phyloP scores from a whole-genome alignment of 2,888 invertebrate species.

The Drosophila tanythrix region DNA sequence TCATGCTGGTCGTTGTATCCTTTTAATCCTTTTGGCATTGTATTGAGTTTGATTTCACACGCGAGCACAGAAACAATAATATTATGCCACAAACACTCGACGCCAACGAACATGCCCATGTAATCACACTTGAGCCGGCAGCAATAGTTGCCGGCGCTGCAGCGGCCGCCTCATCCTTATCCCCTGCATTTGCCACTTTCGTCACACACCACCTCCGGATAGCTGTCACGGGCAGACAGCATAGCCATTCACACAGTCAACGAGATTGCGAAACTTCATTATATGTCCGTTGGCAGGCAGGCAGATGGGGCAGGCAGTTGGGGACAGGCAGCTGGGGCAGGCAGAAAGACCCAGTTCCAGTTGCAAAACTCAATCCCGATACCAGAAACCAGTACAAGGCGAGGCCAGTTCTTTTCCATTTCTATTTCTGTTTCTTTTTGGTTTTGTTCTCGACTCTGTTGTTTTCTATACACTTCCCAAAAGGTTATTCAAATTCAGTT shows the following conservation, averaged over 20 bases:
- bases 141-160: slow-evolving; percentile 40
- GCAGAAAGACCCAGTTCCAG: slow-evolving; percentile 38
- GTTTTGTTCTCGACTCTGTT: slow-evolving; percentile 63
- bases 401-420: slow-evolving; percentile 67
- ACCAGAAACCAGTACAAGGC: slow-evolving; percentile 12
- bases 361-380: slow-evolving; percentile 5
- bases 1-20: slow-evolving; percentile 64
- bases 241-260: slow-evolving; percentile 51
- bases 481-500: background rate
- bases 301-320: background rate
- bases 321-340: slow-evolving; percentile 10
- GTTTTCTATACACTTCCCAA: slow-evolving; percentile 7
- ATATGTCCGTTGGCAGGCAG: slow-evolving; percentile 61
- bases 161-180: slow-evolving; percentile 3
- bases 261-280: slow-evolving; percentile 79
- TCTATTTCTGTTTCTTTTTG: slow-evolving; percentile 48
- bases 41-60: slow-evolving; percentile 79
- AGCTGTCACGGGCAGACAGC: slow-evolving; percentile 53
- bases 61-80: slow-evolving; percentile 81
- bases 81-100: slow-evolving; percentile 80
- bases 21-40: slow-evolving; percentile 79
- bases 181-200: slow-evolving; percentile 2
- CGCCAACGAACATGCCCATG: slow-evolving; percentile 77
- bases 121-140: slow-evolving; percentile 78
- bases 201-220: background rate